These are phyloP conservation scores for Tokudaia muenninki DNA, from an alignment of 2,797 vertebrate species.

Conservation along the genomic window DNA sequence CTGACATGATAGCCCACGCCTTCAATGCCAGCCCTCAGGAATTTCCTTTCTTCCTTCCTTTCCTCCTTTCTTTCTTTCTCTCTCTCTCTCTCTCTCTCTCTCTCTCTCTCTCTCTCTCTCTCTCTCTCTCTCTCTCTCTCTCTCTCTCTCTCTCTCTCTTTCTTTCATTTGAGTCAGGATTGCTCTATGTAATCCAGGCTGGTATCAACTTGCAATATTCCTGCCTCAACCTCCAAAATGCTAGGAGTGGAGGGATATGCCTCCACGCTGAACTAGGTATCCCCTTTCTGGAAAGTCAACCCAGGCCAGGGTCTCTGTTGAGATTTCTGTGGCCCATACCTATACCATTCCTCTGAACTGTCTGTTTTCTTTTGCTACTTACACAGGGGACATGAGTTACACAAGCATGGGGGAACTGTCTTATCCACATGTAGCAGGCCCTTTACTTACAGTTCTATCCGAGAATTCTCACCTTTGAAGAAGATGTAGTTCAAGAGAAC, in stretches of 20 bases:
- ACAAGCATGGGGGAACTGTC: background rate
- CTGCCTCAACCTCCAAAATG: background rate
- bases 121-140: no score
- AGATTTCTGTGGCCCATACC: background rate
- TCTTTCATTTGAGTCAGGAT: background rate
- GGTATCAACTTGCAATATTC: background rate
- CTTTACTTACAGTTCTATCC: fast-evolving
- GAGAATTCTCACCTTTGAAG: constrained; percentile 91
- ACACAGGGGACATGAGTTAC: background rate
- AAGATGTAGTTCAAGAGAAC: constrained; percentile 92
- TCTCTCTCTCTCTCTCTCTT: background rate
- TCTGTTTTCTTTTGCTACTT: background rate
- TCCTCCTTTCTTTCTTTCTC: no score
- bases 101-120: background rate
- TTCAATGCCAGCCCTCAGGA: background rate
- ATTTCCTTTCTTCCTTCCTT: no score
- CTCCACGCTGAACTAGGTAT: no score
- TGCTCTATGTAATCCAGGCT: background rate
- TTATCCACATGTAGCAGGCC: background rate
- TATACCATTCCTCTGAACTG: background rate
- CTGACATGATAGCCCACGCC: background rate
- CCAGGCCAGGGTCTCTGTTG: background rate
- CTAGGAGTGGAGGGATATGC: no score
- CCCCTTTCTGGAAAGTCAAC: background rate
- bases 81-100: background rate